phyloP scores from a whole-genome alignment of 2,113 vertebrate genomes.

The Eolophus roseicapilla region DNA sequence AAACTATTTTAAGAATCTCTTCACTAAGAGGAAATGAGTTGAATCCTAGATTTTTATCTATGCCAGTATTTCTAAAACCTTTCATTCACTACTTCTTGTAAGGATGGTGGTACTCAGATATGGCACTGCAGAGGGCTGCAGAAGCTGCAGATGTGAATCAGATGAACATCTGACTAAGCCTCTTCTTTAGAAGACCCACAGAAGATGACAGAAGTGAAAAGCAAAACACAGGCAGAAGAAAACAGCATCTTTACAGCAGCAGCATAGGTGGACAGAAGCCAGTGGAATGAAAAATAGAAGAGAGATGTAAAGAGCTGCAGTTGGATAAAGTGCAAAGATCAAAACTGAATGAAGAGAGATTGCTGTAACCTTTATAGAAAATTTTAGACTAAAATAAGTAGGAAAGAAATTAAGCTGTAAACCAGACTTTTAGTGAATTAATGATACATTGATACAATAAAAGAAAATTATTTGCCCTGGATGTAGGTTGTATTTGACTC shows the following conservation, averaged over 20 bases:
- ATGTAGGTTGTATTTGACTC: not conserved
- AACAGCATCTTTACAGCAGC: not conserved
- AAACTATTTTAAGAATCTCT: conserved; percentile 3
- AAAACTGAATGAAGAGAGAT: not conserved
- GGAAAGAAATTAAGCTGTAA: not conserved
- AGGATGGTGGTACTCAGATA: not conserved
- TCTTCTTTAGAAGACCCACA: not conserved
- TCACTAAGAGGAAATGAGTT: not conserved
- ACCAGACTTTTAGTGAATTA: not conserved
- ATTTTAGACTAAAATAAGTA: not conserved
- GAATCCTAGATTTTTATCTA: not conserved
- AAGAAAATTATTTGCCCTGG: not conserved
- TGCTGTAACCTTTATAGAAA: not conserved
- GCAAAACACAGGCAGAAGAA: not conserved
- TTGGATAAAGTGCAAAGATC: not conserved
- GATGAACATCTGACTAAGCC: not conserved
- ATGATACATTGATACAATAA: not conserved
- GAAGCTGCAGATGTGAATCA: not conserved
- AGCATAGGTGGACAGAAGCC: not conserved
- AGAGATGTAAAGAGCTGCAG: not conserved
- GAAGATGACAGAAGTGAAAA: not conserved
- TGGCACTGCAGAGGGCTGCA: not conserved
- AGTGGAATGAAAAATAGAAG: not conserved
- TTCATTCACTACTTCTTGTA: not conserved
- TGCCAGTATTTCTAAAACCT: not conserved